Evolutionary conservation across 2,888 invertebrate species (phyloP).

Genomic region (Acronicta aceris): DNA sequence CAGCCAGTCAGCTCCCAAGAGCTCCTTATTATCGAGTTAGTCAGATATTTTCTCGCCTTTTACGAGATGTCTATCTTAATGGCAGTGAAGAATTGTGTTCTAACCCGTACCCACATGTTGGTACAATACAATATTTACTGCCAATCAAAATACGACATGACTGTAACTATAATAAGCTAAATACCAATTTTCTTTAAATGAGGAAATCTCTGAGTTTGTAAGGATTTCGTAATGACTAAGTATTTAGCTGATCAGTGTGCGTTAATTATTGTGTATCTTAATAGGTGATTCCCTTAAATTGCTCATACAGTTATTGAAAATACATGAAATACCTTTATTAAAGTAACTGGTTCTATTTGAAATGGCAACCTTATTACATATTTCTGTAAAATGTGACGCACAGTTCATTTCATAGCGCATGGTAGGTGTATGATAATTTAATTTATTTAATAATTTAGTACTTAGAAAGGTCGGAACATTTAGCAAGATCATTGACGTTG

Average conservation of each 20-base stretch:
- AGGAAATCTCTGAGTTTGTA: conserved; percentile 13
- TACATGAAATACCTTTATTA: background rate
- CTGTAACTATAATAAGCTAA: background rate
- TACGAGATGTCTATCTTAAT: too few species aligned
- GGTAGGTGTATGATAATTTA: too few species aligned
- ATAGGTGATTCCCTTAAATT: conserved; percentile 17
- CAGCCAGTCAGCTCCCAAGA: too few species aligned
- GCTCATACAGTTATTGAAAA: conserved; percentile 6
- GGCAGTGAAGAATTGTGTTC: too few species aligned
- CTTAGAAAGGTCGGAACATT: too few species aligned
- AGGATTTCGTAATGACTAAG: too few species aligned
- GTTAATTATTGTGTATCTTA: background rate
- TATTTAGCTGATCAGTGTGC: conserved; percentile 1
- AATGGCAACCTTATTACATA: background rate
- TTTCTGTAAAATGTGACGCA: conserved; percentile 6
- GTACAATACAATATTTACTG: too few species aligned
- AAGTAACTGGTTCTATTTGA: background rate
- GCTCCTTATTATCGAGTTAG: too few species aligned
- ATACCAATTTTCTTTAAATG: background rate
- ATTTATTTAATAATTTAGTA: too few species aligned
- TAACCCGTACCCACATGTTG: too few species aligned
- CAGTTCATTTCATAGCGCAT: background rate
- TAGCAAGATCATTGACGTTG: too few species aligned
- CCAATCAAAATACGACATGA: background rate
- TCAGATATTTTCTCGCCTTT: too few species aligned